Conservation (phyloP, 2,797 vertebrate genomes). For the Aeoliscus strigatus region DNA sequence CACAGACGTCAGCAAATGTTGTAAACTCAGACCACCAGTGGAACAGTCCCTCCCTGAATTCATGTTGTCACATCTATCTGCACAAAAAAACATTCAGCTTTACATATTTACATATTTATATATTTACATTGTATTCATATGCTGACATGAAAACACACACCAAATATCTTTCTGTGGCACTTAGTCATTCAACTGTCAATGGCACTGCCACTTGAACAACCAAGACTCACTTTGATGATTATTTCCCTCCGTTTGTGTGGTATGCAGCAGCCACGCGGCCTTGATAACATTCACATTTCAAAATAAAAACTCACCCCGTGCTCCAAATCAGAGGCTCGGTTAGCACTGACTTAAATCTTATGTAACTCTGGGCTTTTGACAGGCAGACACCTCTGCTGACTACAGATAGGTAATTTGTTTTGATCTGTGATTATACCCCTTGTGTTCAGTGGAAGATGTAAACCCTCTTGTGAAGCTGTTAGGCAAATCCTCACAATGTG, state of each 20-base stretch:
- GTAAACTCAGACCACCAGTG: conserved; percentile 29
- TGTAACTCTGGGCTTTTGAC: conserved; percentile 75
- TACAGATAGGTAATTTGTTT: conserved; percentile 81
- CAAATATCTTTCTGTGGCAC: conserved; percentile 32
- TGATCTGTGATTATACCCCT: conserved; percentile 80
- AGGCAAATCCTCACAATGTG: conserved; percentile 78
- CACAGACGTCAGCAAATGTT: conserved; percentile 22
- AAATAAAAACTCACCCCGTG: conserved; percentile 64
- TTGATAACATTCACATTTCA: conserved; percentile 47
- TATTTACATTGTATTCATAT: too few relatives aligned
- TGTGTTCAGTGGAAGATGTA: conserved; percentile 78
- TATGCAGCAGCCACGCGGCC: conserved; percentile 31
- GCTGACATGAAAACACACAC: too few relatives aligned
- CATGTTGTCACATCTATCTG: conserved; percentile 11
- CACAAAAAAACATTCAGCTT: too few relatives aligned
- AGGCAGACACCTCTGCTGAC: conserved; percentile 73
- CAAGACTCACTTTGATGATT: too few relatives aligned
- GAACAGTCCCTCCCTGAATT: conserved; percentile 20
- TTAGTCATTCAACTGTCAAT: too few relatives aligned
- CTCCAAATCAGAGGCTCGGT: conserved; percentile 69
- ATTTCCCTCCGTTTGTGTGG: conserved; percentile 53
- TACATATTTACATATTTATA: too few relatives aligned
- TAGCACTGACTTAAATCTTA: conserved; percentile 74
- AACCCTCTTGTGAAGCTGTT: conserved; percentile 80
- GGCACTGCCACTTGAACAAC: too few relatives aligned